Conservation (phyloP, 1,140 invertebrate species). For the Popillia japonica region DNA sequence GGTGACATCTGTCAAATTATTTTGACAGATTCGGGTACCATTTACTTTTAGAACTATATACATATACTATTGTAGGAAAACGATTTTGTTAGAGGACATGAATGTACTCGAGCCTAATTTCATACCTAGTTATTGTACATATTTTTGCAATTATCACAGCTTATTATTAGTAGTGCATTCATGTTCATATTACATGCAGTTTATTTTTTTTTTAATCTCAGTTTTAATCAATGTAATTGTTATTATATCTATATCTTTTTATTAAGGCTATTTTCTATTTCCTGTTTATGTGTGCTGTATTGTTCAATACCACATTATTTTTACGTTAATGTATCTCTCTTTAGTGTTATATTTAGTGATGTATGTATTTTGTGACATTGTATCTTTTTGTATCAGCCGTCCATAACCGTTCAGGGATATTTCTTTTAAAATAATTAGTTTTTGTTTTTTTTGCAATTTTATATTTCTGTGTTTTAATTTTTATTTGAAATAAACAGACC, state of each 20-base stretch:
- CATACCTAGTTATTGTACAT: not conserved
- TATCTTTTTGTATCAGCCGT: not conserved
- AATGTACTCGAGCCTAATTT: not conserved
- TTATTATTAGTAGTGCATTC: too few species aligned
- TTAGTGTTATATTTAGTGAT: not conserved
- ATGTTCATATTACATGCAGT: too few species aligned
- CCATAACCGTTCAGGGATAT: constrained; percentile 9
- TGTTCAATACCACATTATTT: not conserved
- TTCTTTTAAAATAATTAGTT: not conserved
- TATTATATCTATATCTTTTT: too few species aligned
- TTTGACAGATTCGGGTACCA: not conserved
- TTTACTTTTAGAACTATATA: not conserved
- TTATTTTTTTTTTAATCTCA: too few species aligned
- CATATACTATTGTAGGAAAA: not conserved
- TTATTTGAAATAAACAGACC: not conserved
- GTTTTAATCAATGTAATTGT: too few species aligned
- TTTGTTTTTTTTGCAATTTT: constrained; percentile 19
- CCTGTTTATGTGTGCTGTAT: not conserved
- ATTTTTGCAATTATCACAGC: not conserved
- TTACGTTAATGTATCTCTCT: not conserved
- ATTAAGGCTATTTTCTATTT: not conserved
- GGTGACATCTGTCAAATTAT: not conserved
- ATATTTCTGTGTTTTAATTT: constrained; percentile 8
- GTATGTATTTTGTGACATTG: not conserved
- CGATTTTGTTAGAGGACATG: not conserved